Base-by-base conservation (phyloP, 1,140 invertebrate genomes). In the Trachymyrmex cornetzi region DNA sequence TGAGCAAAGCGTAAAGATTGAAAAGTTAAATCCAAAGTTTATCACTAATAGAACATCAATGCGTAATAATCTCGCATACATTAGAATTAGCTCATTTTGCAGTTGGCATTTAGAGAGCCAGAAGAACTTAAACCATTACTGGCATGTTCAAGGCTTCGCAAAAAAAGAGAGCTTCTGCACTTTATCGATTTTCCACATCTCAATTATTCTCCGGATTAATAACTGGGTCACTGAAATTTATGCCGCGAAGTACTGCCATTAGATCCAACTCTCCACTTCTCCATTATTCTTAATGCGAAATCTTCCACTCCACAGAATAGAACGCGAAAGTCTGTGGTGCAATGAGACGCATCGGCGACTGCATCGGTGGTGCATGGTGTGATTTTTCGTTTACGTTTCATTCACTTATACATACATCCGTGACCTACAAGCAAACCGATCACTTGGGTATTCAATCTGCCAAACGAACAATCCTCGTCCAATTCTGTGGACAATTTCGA, bases 211-310 rank as follows among this genome's bases (percentile, higher is more conserved):
- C 67, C 7, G 12, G 22, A 59, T 55, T 86, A 81, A 80, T 74
- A 88, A 86, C 85, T 74, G 61, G 87, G 84, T 88, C 84, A 34
- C 85, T 53, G 59, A 88, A 79, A 88, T 79, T 88, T 86, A 64
- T 50, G 55, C 59, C 86, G 34, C 38, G 50, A 77, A 59, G 50
- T 30, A 22, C 71, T 38, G 34, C 81, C 63, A 72, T 87, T 87
- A 87, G 48, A 64, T 82, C 67, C 85, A 63, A 82, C 77, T 87
- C 85, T 84, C 34, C 74, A 34, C 61, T n/a, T 16, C 44, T 44
- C 66, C 66, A 81, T 87, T 87, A 87, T 82, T 82, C 44, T 71
- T 87, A 67, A 81, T 80, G 77, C 75, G 24, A 81, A 50, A 86
- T 81, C 63, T 81, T 53, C 64, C 77, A 44, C 24, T 79, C 11